Evolutionary conservation across 2,113 vertebrate species (phyloP).

Genomic region (Spilogale gracilis): DNA sequence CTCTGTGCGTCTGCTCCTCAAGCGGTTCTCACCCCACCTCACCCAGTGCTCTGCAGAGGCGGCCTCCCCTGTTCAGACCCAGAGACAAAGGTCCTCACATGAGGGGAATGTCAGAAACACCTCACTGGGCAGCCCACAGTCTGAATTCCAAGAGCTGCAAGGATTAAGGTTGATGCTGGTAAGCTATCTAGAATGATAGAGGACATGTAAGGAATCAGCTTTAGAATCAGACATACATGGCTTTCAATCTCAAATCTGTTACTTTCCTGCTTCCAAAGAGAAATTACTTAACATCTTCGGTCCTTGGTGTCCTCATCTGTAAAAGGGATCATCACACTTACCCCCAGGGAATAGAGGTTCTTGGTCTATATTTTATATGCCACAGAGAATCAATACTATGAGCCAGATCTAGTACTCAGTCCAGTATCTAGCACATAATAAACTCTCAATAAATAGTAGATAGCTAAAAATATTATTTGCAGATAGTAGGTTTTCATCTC

Average conservation of each 20-base stretch:
- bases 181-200: background rate
- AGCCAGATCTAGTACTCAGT: background rate
- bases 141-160: background rate
- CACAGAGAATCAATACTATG: background rate
- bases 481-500: constrained; percentile 47
- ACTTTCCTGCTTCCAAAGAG: background rate
- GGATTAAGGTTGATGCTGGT: background rate
- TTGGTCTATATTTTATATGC: background rate
- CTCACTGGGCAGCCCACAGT: background rate
- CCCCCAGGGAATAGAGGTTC: background rate
- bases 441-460: background rate
- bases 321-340: background rate
- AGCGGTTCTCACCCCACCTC: fast-evolving
- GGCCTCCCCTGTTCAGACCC: background rate
- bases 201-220: background rate
- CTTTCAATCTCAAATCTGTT: background rate
- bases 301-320: background rate
- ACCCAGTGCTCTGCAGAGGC: background rate
- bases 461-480: background rate
- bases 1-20: background rate
- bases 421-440: background rate
- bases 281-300: background rate
- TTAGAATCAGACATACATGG: background rate
- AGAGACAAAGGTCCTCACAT: background rate
- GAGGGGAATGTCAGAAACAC: background rate